A percentile compares a stretch with the other conserved stretches of the same genome.
These are phyloP conservation scores for Myodes glareolus DNA, from an alignment of 2,113 vertebrate genomes.

Conservation along the genomic window DNA sequence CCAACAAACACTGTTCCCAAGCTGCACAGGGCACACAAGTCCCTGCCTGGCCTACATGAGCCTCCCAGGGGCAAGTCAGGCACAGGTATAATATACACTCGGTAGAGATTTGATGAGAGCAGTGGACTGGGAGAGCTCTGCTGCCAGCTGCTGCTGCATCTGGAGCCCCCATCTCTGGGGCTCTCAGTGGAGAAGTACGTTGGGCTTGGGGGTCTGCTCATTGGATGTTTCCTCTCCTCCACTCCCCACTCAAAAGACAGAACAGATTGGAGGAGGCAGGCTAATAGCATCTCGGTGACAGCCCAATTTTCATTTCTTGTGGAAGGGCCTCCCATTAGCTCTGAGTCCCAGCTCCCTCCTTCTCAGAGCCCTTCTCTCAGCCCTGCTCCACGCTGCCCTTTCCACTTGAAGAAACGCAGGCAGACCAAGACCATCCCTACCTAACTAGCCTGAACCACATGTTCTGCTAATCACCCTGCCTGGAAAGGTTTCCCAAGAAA, in stretches of 20 bases:
- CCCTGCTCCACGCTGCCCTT: constrained; percentile 18
- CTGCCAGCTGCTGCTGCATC: constrained; percentile 73
- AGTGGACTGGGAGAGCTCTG: constrained; percentile 53
- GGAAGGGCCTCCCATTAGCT: constrained; percentile 53
- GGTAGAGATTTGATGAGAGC: constrained; percentile 72
- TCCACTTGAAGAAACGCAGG: neutral
- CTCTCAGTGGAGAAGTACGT: constrained; percentile 38
- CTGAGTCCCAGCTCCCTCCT: constrained; percentile 61
- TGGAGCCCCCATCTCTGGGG: constrained; percentile 71
- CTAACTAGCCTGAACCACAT: neutral
- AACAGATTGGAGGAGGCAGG: constrained; percentile 78
- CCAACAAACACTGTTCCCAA: neutral
- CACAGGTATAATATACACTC: constrained; percentile 10
- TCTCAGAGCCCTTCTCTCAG: constrained; percentile 52
- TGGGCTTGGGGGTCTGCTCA: constrained; percentile 46
- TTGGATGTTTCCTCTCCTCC: constrained; percentile 53
- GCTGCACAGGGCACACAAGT: fast-evolving
- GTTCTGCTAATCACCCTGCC: neutral
- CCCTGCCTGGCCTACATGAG: neutral
- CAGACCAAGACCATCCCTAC: constrained; percentile 38
- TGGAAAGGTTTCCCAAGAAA: constrained; percentile 1
- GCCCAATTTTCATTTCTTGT: constrained; percentile 64
- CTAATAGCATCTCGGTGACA: constrained; percentile 61
- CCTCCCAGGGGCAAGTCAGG: fast-evolving
- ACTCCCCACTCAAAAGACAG: constrained; percentile 64